Conservation (phyloP, 1,140 invertebrate genomes). For the Bursaphelenchus mucronatus region DNA sequence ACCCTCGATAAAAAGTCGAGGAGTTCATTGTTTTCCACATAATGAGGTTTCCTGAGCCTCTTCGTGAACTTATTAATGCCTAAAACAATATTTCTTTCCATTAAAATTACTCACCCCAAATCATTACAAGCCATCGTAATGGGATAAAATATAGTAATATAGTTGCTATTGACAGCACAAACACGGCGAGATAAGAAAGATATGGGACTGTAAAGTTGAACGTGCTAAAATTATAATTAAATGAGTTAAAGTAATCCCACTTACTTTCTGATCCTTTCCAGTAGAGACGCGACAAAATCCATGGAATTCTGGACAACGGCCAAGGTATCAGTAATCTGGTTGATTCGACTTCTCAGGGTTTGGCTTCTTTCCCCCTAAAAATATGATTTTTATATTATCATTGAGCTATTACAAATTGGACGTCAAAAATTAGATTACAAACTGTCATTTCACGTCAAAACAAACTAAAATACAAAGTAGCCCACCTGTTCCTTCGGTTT, state of each 20-base stretch:
- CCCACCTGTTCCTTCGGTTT: too few relatives aligned
- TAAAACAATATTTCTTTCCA: constrained; percentile 39
- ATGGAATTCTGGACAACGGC: constrained; percentile 42
- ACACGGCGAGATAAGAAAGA: constrained; percentile 82
- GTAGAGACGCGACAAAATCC: constrained; percentile 49
- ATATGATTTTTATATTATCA: too few relatives aligned
- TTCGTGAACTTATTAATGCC: constrained; percentile 88
- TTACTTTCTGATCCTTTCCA: constrained; percentile 55
- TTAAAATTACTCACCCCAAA: constrained; percentile 71
- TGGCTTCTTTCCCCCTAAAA: constrained; percentile 2
- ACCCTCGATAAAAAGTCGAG: constrained; percentile 89
- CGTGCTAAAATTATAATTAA: constrained; percentile 69
- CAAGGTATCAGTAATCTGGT: constrained; percentile 50
- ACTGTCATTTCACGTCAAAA: too few relatives aligned
- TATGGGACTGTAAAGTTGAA: constrained; percentile 97
- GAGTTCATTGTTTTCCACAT: constrained; percentile 93
- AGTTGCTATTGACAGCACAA: constrained; percentile 62
- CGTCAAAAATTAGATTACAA: too few relatives aligned
- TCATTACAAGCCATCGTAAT: constrained; percentile 80
- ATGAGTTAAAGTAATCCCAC: constrained; percentile 15
- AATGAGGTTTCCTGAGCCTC: constrained; percentile 83
- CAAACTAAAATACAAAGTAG: too few relatives aligned
- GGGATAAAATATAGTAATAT: constrained; percentile 85
- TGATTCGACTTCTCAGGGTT: constrained; percentile 36
- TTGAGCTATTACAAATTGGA: too few relatives aligned